Percentiles rank a stretch among this genome's conserved stretches.
These are phyloP conservation scores for Regulus satrapa DNA, from an alignment of 2,113 vertebrate species.

Conservation along the genomic window DNA sequence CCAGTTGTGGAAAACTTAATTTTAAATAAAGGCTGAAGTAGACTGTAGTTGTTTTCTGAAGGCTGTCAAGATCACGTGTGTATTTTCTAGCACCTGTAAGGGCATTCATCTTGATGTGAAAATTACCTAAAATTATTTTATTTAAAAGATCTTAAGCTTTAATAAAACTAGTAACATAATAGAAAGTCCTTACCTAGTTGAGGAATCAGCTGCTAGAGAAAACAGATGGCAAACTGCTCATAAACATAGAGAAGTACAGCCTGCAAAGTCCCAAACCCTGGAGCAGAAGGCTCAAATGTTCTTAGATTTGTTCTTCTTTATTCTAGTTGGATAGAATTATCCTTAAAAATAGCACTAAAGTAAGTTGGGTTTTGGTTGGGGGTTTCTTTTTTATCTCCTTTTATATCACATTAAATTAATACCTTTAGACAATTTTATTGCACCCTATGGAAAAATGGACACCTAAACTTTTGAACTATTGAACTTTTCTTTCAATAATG, in stretches of 20 bases:
- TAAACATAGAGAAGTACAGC: background rate
- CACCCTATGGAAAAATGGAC: background rate
- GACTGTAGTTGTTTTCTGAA: background rate
- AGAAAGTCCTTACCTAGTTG: background rate
- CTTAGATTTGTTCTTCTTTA: background rate
- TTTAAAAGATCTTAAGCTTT: background rate
- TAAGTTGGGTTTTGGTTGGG: background rate
- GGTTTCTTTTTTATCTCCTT: background rate
- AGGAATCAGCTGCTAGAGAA: background rate
- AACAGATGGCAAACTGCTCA: background rate
- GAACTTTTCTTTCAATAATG: background rate
- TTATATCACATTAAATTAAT: background rate
- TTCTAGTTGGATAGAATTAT: background rate
- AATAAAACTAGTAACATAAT: background rate
- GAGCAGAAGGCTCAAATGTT: background rate
- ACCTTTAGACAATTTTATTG: background rate
- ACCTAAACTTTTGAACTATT: background rate
- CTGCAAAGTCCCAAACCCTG: background rate
- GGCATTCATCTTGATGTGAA: background rate
- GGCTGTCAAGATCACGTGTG: background rate
- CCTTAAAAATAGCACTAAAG: background rate
- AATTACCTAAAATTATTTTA: background rate
- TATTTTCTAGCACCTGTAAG: background rate
- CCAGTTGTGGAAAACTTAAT: background rate
- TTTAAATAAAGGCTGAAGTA: background rate